Conservation (phyloP, 1,140 invertebrate genomes). For the Vanessa tameamea region DNA sequence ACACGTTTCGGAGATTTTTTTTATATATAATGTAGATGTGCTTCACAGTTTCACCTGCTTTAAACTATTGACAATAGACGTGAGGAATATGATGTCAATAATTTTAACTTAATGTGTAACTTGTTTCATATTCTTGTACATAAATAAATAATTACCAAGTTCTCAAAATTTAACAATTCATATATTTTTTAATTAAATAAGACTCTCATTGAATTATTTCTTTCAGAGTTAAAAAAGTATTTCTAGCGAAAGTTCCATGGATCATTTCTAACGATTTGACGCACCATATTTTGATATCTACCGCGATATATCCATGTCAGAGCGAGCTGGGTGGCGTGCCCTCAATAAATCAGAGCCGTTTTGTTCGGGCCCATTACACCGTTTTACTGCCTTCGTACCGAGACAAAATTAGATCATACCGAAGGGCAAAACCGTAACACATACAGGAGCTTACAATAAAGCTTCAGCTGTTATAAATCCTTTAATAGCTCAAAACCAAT, state of each 20-base stretch:
- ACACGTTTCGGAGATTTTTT: too few species aligned
- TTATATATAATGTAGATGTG: too few species aligned
- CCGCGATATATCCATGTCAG: constrained; percentile 43
- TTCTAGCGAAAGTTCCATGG: not conserved
- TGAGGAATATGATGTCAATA: too few species aligned
- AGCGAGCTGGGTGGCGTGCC: constrained; percentile 57
- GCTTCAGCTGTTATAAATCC: constrained; percentile 63
- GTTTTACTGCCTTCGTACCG: constrained; percentile 68
- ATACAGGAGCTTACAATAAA: constrained; percentile 47
- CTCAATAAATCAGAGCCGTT: constrained; percentile 70
- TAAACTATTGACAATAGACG: too few species aligned
- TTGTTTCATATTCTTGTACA: too few species aligned
- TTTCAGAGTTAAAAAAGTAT: not conserved
- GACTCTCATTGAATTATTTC: not conserved
- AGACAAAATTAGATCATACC: constrained; percentile 72
- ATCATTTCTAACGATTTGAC: not conserved
- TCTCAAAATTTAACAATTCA: too few species aligned
- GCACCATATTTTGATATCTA: constrained; percentile 22
- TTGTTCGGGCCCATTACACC: constrained; percentile 70
- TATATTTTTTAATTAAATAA: too few species aligned
- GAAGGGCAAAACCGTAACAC: constrained; percentile 52
- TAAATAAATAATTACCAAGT: too few species aligned
- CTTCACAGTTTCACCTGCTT: too few species aligned
- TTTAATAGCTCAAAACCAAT: constrained; percentile 56
- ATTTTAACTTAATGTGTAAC: too few species aligned